A percentile compares a stretch with the other conserved stretches of the same genome.
Evolutionary conservation across 2,113 vertebrate genomes (phyloP).

Genomic region (Rhinolophus sinicus): DNA sequence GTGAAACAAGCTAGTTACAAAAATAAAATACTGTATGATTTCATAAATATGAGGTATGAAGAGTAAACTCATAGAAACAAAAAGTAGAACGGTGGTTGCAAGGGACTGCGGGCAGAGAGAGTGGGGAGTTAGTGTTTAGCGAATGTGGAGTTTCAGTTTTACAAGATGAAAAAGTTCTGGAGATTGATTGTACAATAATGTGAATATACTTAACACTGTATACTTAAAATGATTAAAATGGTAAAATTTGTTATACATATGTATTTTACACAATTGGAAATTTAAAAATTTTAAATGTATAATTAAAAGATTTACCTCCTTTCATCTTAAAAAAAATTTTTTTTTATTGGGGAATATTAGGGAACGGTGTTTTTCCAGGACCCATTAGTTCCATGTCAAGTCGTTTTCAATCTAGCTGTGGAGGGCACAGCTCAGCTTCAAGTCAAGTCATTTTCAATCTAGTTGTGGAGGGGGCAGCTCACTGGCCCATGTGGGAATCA

Average conservation of each 20-base stretch:
- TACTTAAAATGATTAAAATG: slow-evolving; percentile 24
- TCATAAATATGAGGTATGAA: background rate
- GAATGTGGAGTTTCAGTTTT: background rate
- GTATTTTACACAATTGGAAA: background rate
- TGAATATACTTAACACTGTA: background rate
- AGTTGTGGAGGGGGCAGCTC: no score
- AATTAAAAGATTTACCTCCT: slow-evolving; percentile 8
- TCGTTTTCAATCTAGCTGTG: no score
- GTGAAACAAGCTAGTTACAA: background rate
- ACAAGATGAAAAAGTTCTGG: slow-evolving; percentile 13
- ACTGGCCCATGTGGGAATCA: no score
- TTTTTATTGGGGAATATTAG: no score
- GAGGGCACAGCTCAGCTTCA: no score
- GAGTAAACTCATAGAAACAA: background rate
- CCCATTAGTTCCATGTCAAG: no score
- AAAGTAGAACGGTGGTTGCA: background rate
- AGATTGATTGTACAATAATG: background rate
- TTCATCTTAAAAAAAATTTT: background rate
- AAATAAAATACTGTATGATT: background rate
- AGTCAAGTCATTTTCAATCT: no score
- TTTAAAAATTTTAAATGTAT: background rate
- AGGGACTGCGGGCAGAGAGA: background rate
- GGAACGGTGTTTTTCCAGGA: no score
- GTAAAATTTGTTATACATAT: background rate
- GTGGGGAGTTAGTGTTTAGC: background rate